Evolutionary conservation across 2,888 invertebrate genomes (phyloP).

Genomic region (Julus scanicus): DNA sequence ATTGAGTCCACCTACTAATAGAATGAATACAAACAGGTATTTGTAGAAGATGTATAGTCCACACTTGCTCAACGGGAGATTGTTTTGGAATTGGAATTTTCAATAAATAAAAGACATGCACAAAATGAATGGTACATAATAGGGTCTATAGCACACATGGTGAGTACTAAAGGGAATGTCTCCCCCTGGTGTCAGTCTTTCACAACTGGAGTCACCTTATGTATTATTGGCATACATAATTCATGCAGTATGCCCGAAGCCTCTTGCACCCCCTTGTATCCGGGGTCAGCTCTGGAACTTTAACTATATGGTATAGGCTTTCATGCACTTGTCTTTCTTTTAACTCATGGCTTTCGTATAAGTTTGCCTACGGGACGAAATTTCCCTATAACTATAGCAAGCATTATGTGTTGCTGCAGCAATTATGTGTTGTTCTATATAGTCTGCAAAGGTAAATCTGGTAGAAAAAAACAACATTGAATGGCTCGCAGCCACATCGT

Average conservation of each 20-base stretch:
- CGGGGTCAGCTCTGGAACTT: slow-evolving; percentile 44
- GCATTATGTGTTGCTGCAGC: not conserved
- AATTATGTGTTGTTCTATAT: slow-evolving; percentile 35
- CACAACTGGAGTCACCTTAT: slow-evolving; percentile 13
- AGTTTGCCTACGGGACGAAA: slow-evolving; percentile 38
- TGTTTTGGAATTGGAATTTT: not conserved
- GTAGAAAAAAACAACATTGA: not conserved
- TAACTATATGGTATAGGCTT: slow-evolving; percentile 41
- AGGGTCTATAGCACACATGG: not conserved
- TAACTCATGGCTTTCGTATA: slow-evolving; percentile 27
- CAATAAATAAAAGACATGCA: slow-evolving; percentile 8
- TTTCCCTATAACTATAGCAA: not conserved
- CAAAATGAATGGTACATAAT: not conserved
- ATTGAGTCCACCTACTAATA: not conserved
- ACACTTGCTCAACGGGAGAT: not conserved
- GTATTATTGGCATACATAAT: slow-evolving; percentile 45
- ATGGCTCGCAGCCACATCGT: slow-evolving; percentile 37
- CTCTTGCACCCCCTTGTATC: slow-evolving; percentile 45
- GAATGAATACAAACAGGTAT: not conserved
- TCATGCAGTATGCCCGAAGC: slow-evolving; percentile 41
- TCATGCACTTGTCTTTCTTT: slow-evolving; percentile 45
- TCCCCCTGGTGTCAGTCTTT: slow-evolving; percentile 32
- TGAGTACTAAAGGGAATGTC: not conserved
- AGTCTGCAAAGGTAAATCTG: not conserved
- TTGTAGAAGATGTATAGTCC: not conserved